These are phyloP conservation scores for Tetropium fuscum DNA, from an alignment of 2,888 invertebrate genomes.

Conservation along the genomic window DNA sequence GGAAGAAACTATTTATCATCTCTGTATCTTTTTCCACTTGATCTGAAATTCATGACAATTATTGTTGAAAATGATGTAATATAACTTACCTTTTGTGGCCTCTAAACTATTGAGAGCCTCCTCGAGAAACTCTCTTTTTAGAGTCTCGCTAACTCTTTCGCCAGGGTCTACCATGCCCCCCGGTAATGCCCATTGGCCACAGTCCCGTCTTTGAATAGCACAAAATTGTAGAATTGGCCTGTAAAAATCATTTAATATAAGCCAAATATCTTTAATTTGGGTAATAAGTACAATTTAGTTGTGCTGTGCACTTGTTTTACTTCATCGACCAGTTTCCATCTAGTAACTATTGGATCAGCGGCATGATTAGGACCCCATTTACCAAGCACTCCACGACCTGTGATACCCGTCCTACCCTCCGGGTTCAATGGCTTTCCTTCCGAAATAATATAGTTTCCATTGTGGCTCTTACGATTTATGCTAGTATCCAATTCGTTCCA, in stretches of 20 bases:
- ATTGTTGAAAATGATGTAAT: too few relatives aligned
- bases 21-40: conserved; percentile 39
- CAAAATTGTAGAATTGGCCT: conserved; percentile 92
- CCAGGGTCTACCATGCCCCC: conserved; percentile 97
- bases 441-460: conserved; percentile 73
- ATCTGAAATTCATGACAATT: conserved; percentile 34
- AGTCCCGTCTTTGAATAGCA: conserved; percentile 88
- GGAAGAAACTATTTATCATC: conserved; percentile 47
- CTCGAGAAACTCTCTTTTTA: conserved; percentile 94
- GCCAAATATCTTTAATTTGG: neutral
- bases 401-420: conserved; percentile 89
- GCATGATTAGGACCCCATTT: conserved; percentile 99
- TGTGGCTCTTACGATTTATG: conserved; percentile 82
- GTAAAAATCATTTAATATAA: conserved; percentile 45
- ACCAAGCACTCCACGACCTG: conserved; percentile 89
- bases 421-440: conserved; percentile 84
- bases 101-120: conserved; percentile 87
- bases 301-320: conserved; percentile 41
- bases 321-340: conserved; percentile 77
- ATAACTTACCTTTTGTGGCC: conserved; percentile 68
- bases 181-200: conserved; percentile 93
- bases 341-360: conserved; percentile 95
- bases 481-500: conserved; percentile 86
- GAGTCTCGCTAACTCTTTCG: conserved; percentile 83
- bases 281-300: conserved; percentile 46